A percentile compares a stretch with the other conserved stretches of the same genome.
These are phyloP conservation scores for Microtus oregoni DNA, from an alignment of 2,113 vertebrate genomes.

Conservation along the genomic window DNA sequence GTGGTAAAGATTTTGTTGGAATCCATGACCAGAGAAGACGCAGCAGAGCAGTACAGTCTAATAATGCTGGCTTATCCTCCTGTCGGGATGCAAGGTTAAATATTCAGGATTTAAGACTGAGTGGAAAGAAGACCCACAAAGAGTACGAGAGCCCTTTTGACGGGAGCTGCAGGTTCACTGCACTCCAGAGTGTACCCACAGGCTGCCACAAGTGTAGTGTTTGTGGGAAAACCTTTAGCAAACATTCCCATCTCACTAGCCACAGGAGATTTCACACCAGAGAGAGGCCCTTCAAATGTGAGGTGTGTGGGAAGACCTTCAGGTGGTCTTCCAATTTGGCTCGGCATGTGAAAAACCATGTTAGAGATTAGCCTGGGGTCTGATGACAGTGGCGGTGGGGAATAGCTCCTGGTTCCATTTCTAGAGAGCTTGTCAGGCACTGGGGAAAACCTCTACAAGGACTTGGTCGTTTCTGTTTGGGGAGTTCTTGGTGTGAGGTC, in stretches of 20 bases:
- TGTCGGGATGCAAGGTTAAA: background rate
- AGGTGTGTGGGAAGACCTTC: conserved; percentile 76
- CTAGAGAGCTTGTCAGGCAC: background rate
- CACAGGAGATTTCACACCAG: conserved; percentile 76
- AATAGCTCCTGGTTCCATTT: background rate
- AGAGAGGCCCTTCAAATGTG: conserved; percentile 77
- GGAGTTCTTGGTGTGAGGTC: background rate
- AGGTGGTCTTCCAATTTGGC: conserved; percentile 80
- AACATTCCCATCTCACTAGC: conserved; percentile 68
- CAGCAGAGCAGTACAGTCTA: background rate
- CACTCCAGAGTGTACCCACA: background rate
- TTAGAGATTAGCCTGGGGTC: conserved; percentile 32
- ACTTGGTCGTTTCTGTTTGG: background rate
- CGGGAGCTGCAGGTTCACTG: background rate
- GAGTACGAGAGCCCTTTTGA: background rate
- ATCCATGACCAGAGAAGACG: conserved; percentile 57
- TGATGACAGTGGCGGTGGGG: accelerated
- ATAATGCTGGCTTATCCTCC: background rate
- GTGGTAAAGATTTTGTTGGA: conserved; percentile 60
- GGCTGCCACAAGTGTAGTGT: conserved; percentile 63
- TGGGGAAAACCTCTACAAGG: background rate
- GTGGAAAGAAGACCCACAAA: background rate
- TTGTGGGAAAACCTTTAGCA: conserved; percentile 71
- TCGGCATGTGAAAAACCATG: conserved; percentile 74
- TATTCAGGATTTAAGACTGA: background rate